Percentiles rank a stretch among this genome's conserved stretches.
These are phyloP conservation scores for Trichonephila clavata DNA, from an alignment of 1,140 invertebrate genomes.

Conservation along the genomic window DNA sequence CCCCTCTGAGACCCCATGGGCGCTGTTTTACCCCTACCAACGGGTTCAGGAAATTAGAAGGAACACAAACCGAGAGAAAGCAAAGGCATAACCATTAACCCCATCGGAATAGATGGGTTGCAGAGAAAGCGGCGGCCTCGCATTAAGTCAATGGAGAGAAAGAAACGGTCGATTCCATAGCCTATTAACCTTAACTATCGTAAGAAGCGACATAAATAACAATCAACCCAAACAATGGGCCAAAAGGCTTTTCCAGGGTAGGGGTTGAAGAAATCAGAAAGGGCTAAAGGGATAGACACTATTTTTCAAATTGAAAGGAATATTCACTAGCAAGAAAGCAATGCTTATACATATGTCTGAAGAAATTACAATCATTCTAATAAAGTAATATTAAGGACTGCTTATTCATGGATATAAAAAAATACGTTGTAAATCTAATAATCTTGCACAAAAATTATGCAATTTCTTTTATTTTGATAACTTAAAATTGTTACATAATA, in stretches of 20 bases:
- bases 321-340: too few species aligned
- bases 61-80: background rate
- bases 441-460: too few species aligned
- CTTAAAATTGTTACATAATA: too few species aligned
- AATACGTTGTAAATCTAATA: too few species aligned
- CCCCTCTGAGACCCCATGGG: background rate
- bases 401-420: too few species aligned
- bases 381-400: too few species aligned
- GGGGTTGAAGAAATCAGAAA: background rate
- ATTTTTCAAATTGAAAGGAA: background rate
- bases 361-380: too few species aligned
- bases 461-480: too few species aligned
- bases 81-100: slow-evolving; percentile 5
- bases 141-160: background rate
- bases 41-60: background rate
- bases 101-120: background rate
- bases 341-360: too few species aligned
- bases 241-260: background rate
- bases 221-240: slow-evolving; percentile 15
- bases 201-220: slow-evolving; percentile 48
- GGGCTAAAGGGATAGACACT: background rate
- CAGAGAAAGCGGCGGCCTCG: background rate
- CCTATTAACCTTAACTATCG: slow-evolving; percentile 56
- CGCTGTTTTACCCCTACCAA: background rate
- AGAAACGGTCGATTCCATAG: background rate